Base-by-base conservation (phyloP, 1,140 invertebrate species). In the Agrypnia vestita region DNA sequence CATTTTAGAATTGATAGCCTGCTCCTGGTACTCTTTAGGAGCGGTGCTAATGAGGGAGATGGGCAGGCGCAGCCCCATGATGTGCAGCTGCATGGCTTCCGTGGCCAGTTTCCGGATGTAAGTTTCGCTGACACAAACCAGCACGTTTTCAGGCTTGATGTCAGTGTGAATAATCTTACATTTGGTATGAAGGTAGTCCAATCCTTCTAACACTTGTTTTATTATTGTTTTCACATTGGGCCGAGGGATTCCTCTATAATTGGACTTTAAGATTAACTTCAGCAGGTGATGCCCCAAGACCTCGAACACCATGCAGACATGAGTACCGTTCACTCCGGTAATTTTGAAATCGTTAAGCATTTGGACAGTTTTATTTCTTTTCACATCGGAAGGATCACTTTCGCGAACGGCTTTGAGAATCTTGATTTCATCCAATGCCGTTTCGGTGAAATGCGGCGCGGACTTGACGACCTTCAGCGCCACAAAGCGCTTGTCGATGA, bases 151-250 rank as follows among this genome's bases (percentile, higher is more conserved):
- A 61, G 98, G 98, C 88, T 99, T 99, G 82, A 99, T 99, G 87
- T 99, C 98, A 17, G 98, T 99, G 87, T 99, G 98, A 89, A 99
- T 99, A 84, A 99, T 99, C 88, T 94, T 93, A 92, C 98, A 99
- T 91, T 98, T 98, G 75, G 94, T 94, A 88, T 99, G 98, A 78
- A 99, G 91, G 91, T 99, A 99, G 88, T 98, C 95, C 76, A 99
- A 90, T 46, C 97, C 98, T 91, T 99, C 96, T 21, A 99, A 90
- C 78, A 99, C 96, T 92, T 99, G 98, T 85, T 93, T 93, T 78
- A 98, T 98, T 83, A 99, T 99, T 67, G 93, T 94, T 90, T 96
- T 96, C 0, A 99, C 98, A 91, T 99, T 99, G 84, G 93, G 91
- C 73, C 98, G 89, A 69, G 98, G 98, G 85, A 99, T 99, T 83